Conservation (phyloP, 2,113 vertebrate species). For the Syngnathus floridae region DNA sequence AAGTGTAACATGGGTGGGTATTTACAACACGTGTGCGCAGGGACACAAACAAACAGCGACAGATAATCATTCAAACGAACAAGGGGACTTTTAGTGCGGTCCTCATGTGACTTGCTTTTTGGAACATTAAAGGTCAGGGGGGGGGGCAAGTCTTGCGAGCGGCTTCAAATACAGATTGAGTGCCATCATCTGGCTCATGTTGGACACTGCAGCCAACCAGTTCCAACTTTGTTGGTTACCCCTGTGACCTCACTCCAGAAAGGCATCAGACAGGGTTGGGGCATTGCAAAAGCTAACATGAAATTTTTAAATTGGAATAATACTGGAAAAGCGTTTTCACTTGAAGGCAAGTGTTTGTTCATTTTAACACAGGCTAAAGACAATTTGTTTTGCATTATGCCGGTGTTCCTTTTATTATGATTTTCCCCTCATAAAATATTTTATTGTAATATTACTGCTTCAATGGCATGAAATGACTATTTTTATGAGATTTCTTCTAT, state of each 20-base stretch:
- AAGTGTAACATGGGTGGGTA: constrained; percentile 13
- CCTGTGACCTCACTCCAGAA: constrained; percentile 34
- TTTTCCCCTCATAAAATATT: background rate
- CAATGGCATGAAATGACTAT: background rate
- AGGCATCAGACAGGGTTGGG: background rate
- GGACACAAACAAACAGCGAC: constrained; percentile 4
- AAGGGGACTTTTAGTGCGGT: background rate
- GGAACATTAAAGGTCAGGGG: background rate
- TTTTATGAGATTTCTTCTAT: background rate
- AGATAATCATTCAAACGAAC: background rate
- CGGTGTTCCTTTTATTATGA: background rate
- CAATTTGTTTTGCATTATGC: too few species aligned
- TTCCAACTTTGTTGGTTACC: constrained; percentile 1
- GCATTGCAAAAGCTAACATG: background rate
- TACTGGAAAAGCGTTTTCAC: background rate
- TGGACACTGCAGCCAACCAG: constrained; percentile 31
- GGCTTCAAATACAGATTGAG: constrained; percentile 43
- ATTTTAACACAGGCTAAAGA: too few species aligned
- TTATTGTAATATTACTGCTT: background rate
- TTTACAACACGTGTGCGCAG: background rate
- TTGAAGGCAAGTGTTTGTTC: background rate
- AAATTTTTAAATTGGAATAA: too few species aligned
- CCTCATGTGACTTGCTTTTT: constrained; percentile 5
- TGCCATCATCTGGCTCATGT: constrained; percentile 57
- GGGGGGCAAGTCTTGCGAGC: background rate